A percentile compares a stretch with the other conserved stretches of the same genome.
These are phyloP conservation scores for Pseudolaguvia tuberculata DNA, from an alignment of 2,113 vertebrate genomes.

Conservation along the genomic window DNA sequence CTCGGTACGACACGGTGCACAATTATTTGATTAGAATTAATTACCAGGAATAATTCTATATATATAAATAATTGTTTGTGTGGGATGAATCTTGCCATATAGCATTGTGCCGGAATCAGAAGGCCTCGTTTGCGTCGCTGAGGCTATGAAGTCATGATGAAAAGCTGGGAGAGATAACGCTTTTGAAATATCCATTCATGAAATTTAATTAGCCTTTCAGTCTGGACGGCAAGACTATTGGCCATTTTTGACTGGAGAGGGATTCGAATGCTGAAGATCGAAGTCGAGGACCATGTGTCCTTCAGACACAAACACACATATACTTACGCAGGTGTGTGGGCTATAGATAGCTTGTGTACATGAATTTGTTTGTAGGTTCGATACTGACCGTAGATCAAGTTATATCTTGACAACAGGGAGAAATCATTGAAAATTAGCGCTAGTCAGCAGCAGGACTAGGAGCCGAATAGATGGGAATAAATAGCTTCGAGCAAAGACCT, in stretches of 20 bases:
- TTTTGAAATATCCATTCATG: neutral
- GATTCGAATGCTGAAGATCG: conserved; percentile 37
- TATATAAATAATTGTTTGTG: neutral
- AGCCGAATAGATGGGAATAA: neutral
- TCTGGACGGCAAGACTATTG: neutral
- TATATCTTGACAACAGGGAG: neutral
- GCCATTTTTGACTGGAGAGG: conserved; percentile 29
- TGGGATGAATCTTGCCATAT: neutral
- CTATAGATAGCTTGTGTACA: conserved; percentile 8
- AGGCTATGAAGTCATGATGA: neutral
- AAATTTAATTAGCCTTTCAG: conserved; percentile 24
- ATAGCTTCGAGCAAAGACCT: neutral
- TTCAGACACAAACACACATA: conserved; percentile 21
- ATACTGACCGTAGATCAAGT: neutral
- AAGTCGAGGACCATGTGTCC: conserved; percentile 38
- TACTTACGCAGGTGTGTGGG: neutral
- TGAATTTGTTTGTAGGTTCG: conserved; percentile 20
- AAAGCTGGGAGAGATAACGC: neutral
- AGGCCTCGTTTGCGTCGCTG: neutral
- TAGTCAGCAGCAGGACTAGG: neutral
- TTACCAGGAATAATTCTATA: too few relatives aligned
- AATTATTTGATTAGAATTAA: neutral
- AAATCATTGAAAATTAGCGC: neutral
- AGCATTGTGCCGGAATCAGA: neutral
- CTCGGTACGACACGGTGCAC: too few relatives aligned